These are phyloP conservation scores for Nematopogon swammerdamellus DNA, from an alignment of 2,888 invertebrate genomes.

Conservation along the genomic window DNA sequence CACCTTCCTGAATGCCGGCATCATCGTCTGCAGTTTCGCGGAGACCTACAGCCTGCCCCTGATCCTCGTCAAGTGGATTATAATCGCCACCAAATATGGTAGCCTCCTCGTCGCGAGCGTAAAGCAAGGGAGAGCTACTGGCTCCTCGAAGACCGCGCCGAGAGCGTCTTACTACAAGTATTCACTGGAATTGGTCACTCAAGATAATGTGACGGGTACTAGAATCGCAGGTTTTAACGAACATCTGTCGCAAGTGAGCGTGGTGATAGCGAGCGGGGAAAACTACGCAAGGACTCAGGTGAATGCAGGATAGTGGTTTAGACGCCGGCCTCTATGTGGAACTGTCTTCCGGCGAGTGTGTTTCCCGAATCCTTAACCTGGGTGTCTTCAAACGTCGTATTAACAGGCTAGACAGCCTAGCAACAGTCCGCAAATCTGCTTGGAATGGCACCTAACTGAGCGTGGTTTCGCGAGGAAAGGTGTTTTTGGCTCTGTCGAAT, in stretches of 20 bases:
- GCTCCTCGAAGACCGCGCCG: background rate
- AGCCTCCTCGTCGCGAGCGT: conserved; percentile 14
- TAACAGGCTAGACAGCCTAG: too few relatives aligned
- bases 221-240: conserved; percentile 5
- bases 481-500: too few relatives aligned
- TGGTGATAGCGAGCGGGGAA: conserved; percentile 19
- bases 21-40: conserved; percentile 23
- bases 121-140: background rate
- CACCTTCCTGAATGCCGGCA: conserved; percentile 18
- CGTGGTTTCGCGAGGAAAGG: too few relatives aligned
- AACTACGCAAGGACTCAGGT: conserved; percentile 20
- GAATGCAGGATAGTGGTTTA: conserved; percentile 2
- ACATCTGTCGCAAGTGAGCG: conserved; percentile 22
- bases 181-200: conserved; percentile 22
- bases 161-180: conserved; percentile 18
- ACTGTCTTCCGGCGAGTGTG: too few relatives aligned
- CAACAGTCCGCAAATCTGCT: too few relatives aligned
- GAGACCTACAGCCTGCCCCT: conserved; percentile 27
- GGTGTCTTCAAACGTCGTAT: too few relatives aligned
- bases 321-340: too few relatives aligned
- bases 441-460: too few relatives aligned
- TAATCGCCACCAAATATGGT: conserved; percentile 23
- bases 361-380: too few relatives aligned
- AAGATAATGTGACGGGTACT: conserved; percentile 8
- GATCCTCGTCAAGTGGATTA: conserved; percentile 26